A percentile compares a stretch with the other conserved stretches of the same genome.
phyloP scores from a whole-genome alignment of 2,888 invertebrate species.

The Hermaeophaga mercurialis region DNA sequence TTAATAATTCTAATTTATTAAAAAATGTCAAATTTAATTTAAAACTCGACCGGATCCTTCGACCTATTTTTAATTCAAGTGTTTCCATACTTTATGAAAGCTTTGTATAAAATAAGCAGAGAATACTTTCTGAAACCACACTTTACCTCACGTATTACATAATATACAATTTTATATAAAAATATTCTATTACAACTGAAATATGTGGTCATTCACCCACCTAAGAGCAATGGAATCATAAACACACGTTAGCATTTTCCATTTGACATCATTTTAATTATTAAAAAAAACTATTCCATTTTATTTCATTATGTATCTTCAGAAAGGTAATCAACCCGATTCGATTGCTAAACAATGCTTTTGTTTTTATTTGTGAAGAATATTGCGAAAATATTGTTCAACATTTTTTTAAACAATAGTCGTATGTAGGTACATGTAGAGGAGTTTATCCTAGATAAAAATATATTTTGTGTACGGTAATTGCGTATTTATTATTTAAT shows the following conservation, averaged over 20 bases:
- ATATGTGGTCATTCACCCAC: conserved; percentile 37
- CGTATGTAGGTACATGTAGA: neutral
- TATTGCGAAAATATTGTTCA: conserved; percentile 39
- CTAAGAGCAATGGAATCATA: conserved; percentile 36
- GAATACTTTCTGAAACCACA: too few relatives aligned
- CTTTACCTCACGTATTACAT: too few relatives aligned
- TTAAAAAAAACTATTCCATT: conserved; percentile 27
- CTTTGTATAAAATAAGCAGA: too few relatives aligned
- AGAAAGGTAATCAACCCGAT: conserved; percentile 37
- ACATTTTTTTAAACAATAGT: conserved; percentile 29
- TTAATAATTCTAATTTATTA: too few relatives aligned
- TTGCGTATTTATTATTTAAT: too few relatives aligned
- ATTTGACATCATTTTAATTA: conserved; percentile 41
- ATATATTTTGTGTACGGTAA: too few relatives aligned
- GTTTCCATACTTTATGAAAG: too few relatives aligned
- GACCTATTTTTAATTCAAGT: too few relatives aligned
- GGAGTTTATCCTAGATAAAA: too few relatives aligned
- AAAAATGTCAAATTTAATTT: too few relatives aligned
- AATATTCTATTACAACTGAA: conserved; percentile 27
- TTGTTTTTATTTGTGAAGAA: conserved; percentile 37
- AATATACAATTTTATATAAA: conserved; percentile 20
- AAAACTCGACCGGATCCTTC: too few relatives aligned
- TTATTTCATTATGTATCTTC: conserved; percentile 15
- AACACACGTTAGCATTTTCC: conserved; percentile 47
- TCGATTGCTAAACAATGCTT: conserved; percentile 30